Evolutionary conservation across 2,888 invertebrate species (phyloP), one percentile per base, ranked within the genome.

Genomic region (Melieria picta): DNA sequence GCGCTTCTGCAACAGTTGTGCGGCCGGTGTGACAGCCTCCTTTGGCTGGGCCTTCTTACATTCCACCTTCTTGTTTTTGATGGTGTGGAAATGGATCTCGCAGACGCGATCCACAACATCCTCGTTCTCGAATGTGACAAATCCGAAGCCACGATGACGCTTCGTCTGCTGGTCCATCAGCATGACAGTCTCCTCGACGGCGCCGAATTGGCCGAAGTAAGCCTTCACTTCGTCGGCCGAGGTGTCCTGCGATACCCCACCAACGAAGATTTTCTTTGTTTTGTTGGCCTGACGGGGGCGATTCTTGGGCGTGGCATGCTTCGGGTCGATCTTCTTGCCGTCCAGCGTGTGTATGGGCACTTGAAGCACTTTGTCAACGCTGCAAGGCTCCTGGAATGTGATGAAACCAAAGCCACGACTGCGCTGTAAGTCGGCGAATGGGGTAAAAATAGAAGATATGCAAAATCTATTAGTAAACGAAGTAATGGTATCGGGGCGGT

Each of bases 91-190:
- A 87, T 96, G 96, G 64, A 96, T 95, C 83, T 96, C 95, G 88
- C 95, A 95, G n/a, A 96, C 95, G 77, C 94, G 91, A 85, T 96
- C 96, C 16, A 96, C 96, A 3, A 95, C 94, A 85, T 96, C 95
- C 86, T 96, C 95, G 80, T 93, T 94, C 85, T 95, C 95, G 87
- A 96, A 96, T 56, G 95, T 96, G 73, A 96, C 95, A 87, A 96
- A 96, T 52, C 95, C 96, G 86, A 96, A 96, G 75, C 96, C 96
- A 69, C 96, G 90, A 85, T 96, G 95, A 71, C 96, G 91, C 83
- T 95, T 95, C 47, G 96, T 96, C 87, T 96, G 95, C 88, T 96
- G 95, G 85, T 96, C 95, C 95, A 96, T 96, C 79, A 96, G 89
- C 95, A 96, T 95, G 16, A 95, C 95, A 46, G 95, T 94, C 87